Evolutionary conservation across 2,888 invertebrate species (phyloP).

Genomic region (Hydraecia micacea): DNA sequence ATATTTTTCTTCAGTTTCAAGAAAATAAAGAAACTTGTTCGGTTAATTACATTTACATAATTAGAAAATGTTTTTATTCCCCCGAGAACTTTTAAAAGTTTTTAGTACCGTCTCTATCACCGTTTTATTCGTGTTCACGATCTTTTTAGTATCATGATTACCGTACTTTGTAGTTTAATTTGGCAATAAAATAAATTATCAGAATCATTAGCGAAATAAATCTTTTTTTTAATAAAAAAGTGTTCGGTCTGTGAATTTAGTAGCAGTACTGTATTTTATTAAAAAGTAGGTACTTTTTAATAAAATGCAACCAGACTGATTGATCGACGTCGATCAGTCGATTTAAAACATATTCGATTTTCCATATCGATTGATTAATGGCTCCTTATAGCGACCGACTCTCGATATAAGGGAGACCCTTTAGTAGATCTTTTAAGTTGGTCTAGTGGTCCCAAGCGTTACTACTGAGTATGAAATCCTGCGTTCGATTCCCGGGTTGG

Average conservation of each 20-base stretch:
- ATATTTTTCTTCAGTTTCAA: conserved; percentile 23
- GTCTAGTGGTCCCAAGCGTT: neutral
- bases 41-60: conserved; percentile 53
- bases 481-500: neutral
- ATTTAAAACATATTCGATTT: neutral
- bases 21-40: conserved; percentile 29
- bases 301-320: neutral
- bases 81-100: conserved; percentile 8
- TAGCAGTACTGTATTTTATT: no score
- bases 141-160: conserved; percentile 18
- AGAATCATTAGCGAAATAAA: neutral
- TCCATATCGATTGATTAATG: neutral
- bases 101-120: conserved; percentile 13
- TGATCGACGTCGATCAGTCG: neutral
- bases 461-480: neutral
- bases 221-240: neutral
- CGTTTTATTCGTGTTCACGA: conserved; percentile 36
- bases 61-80: conserved; percentile 29
- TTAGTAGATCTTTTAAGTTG: no score
- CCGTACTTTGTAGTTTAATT: conserved; percentile 21
- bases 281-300: neutral
- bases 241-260: no score
- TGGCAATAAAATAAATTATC: conserved; percentile 17
- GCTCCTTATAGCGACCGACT: neutral
- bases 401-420: neutral